Conservation (phyloP, 2,888 invertebrate species). For the Eupeodes latifasciatus region DNA sequence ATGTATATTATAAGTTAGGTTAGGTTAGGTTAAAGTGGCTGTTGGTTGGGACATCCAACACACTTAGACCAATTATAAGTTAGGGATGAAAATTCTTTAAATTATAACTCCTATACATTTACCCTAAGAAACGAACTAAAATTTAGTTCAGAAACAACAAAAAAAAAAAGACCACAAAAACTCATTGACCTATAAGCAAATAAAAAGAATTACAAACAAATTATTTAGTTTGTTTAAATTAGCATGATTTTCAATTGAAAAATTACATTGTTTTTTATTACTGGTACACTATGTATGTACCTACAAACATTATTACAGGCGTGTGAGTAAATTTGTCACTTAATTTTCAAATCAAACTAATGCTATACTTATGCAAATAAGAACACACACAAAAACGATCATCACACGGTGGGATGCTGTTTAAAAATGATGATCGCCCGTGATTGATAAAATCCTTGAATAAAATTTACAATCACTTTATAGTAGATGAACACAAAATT, state of each 20-base stretch:
- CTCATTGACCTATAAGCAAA: constrained; percentile 47
- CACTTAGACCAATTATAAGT: too few relatives aligned
- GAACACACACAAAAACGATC: background rate
- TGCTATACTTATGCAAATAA: background rate
- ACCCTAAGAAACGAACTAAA: constrained; percentile 44
- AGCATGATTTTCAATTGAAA: constrained; percentile 69
- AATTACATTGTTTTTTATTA: constrained; percentile 30
- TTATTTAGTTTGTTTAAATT: constrained; percentile 59
- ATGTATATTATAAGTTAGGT: too few relatives aligned
- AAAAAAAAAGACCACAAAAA: background rate
- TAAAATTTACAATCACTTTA: background rate
- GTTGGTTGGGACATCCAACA: too few relatives aligned
- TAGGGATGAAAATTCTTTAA: too few relatives aligned
- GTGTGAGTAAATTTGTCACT: constrained; percentile 29
- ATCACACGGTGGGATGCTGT: constrained; percentile 22
- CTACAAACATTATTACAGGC: background rate
- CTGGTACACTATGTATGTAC: background rate
- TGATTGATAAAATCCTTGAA: constrained; percentile 35
- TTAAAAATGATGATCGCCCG: constrained; percentile 25
- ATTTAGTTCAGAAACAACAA: background rate
- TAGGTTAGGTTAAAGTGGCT: too few relatives aligned
- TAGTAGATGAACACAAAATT: background rate
- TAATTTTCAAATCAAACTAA: background rate
- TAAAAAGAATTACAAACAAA: constrained; percentile 43
- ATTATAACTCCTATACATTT: constrained; percentile 6